Base-by-base conservation (phyloP, 2,113 vertebrate species). In the Plectropomus leopardus region DNA sequence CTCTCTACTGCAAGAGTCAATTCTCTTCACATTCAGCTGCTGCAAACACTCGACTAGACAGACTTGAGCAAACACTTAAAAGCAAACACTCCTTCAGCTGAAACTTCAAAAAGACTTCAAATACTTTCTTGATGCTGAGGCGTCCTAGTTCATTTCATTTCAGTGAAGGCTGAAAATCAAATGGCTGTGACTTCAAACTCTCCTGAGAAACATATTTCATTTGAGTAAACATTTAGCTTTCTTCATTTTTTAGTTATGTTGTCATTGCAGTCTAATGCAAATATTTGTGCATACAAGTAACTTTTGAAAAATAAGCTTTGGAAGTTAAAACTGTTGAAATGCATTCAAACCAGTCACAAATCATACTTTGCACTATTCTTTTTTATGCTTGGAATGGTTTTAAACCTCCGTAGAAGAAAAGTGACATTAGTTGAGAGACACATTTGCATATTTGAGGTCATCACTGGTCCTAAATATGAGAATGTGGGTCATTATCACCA, bases 151-250 rank as follows among this genome's bases (percentile, higher is more conserved):
- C 61, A 47, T 45, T 45, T 75, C 3, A 75, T 65, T 11, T 64
- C 34, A 44, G 48, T 23, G 13, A 63, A 15, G 36, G 55, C 15
- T 40, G 30, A 51, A 40, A 28, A 34, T 14, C 9, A 17, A 70
- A 11, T 57, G 50, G 23, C 67, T 44, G 50, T 28, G 53, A 44
- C 67, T 30, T 70, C 51, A 57, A 28, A 30, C 51, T 44, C 66
- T 40, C 8, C n/a, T 21, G 17, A 55, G 28, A 34, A 59, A 72
- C 68, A 30, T 4, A 66, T 2, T 10, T 15, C 42, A 14, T 3
- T 15, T 24, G n/a, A 57, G 53, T 14, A 71, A 71, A 47, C 40
- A 47, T 11, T 47, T 45, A 15, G 21, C 13, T 72, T 59, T 26
- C 54, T 13, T 24, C 42, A 13, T 34, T 59, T 47, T 24, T 23